Percentiles rank a stretch among this genome's conserved stretches.
phyloP scores from a whole-genome alignment of 2,888 invertebrate genomes.

The Pinctada fucata region DNA sequence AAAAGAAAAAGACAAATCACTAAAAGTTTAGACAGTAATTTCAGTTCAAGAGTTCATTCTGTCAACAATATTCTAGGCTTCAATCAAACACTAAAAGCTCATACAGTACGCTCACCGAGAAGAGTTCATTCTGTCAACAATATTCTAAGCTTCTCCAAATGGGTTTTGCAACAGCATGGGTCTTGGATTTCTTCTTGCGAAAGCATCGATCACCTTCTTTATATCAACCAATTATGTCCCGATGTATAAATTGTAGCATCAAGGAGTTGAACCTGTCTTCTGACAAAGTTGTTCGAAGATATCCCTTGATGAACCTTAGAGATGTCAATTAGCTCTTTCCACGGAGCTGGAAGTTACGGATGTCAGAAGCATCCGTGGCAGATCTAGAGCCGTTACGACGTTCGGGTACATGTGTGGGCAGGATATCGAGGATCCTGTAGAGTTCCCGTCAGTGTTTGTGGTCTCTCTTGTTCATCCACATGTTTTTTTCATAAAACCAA shows the following conservation, averaged over 20 bases:
- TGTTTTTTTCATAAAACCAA: constrained; percentile 26
- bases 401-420: constrained; percentile 42
- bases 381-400: constrained; percentile 32
- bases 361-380: constrained; percentile 28
- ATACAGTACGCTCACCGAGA: too few species aligned
- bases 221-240: constrained; percentile 21
- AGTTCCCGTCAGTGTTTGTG: constrained; percentile 20
- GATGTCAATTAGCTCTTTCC: constrained; percentile 39
- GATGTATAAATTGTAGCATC: background rate
- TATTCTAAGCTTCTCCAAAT: background rate
- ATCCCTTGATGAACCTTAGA: constrained; percentile 29
- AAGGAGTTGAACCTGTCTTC: background rate
- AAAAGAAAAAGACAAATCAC: too few species aligned
- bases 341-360: constrained; percentile 38
- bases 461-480: constrained; percentile 6
- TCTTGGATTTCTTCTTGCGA: constrained; percentile 27
- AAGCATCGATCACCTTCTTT: constrained; percentile 27
- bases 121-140: too few species aligned
- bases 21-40: too few species aligned
- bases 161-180: constrained; percentile 36
- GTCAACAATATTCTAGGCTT: too few species aligned
- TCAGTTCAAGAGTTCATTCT: too few species aligned
- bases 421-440: constrained; percentile 14
- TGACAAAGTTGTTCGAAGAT: background rate
- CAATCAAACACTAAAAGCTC: too few species aligned